Evolutionary conservation across 2,113 vertebrate species (phyloP).

Genomic region (Ptilorrhoa leucosticta): DNA sequence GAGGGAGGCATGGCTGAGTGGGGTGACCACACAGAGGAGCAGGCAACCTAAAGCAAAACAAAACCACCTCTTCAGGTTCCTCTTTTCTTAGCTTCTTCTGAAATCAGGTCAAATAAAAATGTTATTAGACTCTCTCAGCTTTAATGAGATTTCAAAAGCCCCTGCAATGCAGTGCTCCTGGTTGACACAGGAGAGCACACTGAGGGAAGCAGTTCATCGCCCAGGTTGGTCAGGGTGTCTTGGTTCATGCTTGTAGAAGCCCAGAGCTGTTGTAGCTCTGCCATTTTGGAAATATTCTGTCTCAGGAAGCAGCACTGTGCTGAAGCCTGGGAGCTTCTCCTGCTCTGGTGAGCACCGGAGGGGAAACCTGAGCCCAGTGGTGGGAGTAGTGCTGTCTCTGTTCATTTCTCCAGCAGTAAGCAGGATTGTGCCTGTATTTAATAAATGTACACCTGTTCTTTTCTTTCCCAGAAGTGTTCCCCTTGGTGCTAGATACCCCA

Average conservation of each 20-base stretch:
- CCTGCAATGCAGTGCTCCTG: not conserved
- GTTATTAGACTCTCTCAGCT: not conserved
- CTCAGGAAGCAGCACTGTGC: not conserved
- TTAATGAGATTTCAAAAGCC: not conserved
- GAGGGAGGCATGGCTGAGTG: not conserved
- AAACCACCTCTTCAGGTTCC: not conserved
- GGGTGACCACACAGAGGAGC: not conserved
- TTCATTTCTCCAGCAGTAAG: conserved; percentile 7
- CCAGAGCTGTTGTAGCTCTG: not conserved
- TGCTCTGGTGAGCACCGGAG: not conserved
- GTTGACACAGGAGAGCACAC: not conserved
- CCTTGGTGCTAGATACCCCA: not conserved
- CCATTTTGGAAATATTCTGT: not conserved
- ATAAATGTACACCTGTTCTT: conserved; percentile 35
- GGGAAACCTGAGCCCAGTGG: not conserved
- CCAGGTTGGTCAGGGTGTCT: not conserved
- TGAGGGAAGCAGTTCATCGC: not conserved
- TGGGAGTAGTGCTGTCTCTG: not conserved
- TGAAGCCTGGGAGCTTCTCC: not conserved
- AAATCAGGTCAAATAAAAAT: not conserved
- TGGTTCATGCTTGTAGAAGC: not conserved
- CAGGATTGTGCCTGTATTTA: conserved; percentile 11
- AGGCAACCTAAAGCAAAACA: not conserved
- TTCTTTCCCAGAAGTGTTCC: conserved; percentile 19
- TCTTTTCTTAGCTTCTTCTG: not conserved